Evolutionary conservation across 1,140 invertebrate species (phyloP).

Genomic region (Subanguina moxae): DNA sequence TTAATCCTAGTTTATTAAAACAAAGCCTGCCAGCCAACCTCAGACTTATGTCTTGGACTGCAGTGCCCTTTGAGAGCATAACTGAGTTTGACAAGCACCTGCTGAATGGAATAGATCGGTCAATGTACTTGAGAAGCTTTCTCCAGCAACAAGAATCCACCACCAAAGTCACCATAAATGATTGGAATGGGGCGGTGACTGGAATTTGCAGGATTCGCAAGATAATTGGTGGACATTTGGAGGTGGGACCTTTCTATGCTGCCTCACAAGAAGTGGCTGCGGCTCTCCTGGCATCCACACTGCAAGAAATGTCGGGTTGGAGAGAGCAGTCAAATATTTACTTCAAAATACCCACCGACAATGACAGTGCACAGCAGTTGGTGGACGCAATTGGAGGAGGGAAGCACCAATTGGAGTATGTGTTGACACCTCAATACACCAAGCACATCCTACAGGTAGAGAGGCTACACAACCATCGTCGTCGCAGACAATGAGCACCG

Average conservation of each 20-base stretch:
- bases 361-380: neutral
- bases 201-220: neutral
- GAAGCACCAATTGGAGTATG: neutral
- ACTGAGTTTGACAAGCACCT: neutral
- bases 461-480: neutral
- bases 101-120: neutral
- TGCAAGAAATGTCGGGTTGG: neutral
- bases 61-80: neutral
- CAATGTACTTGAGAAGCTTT: neutral
- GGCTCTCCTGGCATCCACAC: neutral
- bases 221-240: neutral
- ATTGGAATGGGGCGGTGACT: neutral
- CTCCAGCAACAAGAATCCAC: neutral
- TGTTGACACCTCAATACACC: neutral
- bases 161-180: neutral
- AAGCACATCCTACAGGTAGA: neutral
- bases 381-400: neutral
- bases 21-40: neutral
- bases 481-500: neutral
- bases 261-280: neutral
- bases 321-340: neutral
- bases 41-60: neutral
- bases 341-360: neutral
- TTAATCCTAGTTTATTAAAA: neutral
- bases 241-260: neutral